These are phyloP conservation scores for Tineola bisselliella DNA, from an alignment of 2,888 invertebrate genomes.

Conservation along the genomic window DNA sequence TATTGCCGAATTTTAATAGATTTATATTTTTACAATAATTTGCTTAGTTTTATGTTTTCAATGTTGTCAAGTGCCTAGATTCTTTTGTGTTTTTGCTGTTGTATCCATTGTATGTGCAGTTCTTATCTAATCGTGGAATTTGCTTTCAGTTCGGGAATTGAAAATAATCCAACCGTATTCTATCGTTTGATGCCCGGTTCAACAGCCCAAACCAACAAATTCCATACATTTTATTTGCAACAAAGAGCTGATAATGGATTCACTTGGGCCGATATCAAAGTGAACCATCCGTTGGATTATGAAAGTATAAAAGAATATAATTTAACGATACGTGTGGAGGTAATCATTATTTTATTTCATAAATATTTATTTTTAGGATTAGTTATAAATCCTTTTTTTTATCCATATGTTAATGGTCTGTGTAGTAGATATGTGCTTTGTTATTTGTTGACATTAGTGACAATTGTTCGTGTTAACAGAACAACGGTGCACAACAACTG, in stretches of 20 bases:
- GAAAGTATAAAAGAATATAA: conserved; percentile 96
- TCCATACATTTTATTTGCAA: conserved; percentile 94
- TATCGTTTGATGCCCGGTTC: conserved; percentile 96
- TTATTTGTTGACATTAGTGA: not conserved
- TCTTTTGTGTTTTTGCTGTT: conserved; percentile 15
- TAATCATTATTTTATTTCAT: conserved; percentile 47
- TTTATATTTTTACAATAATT: not conserved
- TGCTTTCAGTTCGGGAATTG: conserved; percentile 89
- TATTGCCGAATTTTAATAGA: too few relatives aligned
- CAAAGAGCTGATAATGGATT: conserved; percentile 91
- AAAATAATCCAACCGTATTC: conserved; percentile 95
- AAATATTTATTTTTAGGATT: too few relatives aligned
- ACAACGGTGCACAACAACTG: conserved; percentile 94
- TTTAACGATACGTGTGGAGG: conserved; percentile 95
- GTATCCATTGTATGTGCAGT: not conserved
- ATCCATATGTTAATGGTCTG: too few relatives aligned
- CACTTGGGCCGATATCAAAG: conserved; percentile 96
- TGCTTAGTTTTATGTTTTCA: conserved; percentile 15
- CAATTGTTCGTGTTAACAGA: conserved; percentile 60
- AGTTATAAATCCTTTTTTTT: too few relatives aligned
- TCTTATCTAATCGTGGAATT: conserved; percentile 18
- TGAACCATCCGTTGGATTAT: conserved; percentile 94
- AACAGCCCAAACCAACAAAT: conserved; percentile 95
- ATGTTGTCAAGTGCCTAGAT: conserved; percentile 38
- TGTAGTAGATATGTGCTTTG: not conserved